Conservation (phyloP, 2,888 invertebrate species). For the Leptinotarsa tumamoca region DNA sequence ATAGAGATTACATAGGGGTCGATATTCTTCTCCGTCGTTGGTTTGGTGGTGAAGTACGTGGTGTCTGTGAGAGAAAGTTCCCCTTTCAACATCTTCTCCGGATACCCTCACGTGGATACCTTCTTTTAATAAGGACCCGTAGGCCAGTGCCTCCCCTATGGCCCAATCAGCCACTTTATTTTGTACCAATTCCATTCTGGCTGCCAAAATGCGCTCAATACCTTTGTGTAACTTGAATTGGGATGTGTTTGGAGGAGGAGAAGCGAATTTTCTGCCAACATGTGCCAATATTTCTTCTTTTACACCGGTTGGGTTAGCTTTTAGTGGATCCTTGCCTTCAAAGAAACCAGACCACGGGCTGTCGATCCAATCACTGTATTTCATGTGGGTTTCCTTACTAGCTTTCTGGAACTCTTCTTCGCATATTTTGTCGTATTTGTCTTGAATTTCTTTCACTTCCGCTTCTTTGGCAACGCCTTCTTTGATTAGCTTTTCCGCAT, state of each 20-base stretch:
- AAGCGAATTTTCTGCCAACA: slow-evolving; percentile 86
- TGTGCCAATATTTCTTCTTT: slow-evolving; percentile 85
- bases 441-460: slow-evolving; percentile 84
- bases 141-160: slow-evolving; percentile 96
- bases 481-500: slow-evolving; percentile 81
- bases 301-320: slow-evolving; percentile 84
- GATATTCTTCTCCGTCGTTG: slow-evolving; percentile 82
- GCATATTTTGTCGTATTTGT: slow-evolving; percentile 92
- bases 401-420: slow-evolving; percentile 83
- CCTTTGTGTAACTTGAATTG: slow-evolving; percentile 90
- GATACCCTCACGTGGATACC: slow-evolving; percentile 96
- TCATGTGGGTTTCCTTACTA: slow-evolving; percentile 87
- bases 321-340: slow-evolving; percentile 66
- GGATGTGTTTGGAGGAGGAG: slow-evolving; percentile 78
- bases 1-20: slow-evolving; percentile 91
- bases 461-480: slow-evolving; percentile 79
- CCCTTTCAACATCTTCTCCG: slow-evolving; percentile 97
- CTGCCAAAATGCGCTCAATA: slow-evolving; percentile 85
- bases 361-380: slow-evolving; percentile 95
- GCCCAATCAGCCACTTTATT: slow-evolving; percentile 94
- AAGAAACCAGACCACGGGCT: slow-evolving; percentile 95
- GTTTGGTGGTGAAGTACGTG: slow-evolving; percentile 99
- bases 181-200: slow-evolving; percentile 92
- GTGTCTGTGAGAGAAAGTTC: slow-evolving; percentile 89
- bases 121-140: slow-evolving; percentile 95